Percentiles rank a stretch among this genome's conserved stretches.
These are phyloP conservation scores for Orycteropus afer DNA, from an alignment of 2,113 vertebrate species.

Conservation along the genomic window DNA sequence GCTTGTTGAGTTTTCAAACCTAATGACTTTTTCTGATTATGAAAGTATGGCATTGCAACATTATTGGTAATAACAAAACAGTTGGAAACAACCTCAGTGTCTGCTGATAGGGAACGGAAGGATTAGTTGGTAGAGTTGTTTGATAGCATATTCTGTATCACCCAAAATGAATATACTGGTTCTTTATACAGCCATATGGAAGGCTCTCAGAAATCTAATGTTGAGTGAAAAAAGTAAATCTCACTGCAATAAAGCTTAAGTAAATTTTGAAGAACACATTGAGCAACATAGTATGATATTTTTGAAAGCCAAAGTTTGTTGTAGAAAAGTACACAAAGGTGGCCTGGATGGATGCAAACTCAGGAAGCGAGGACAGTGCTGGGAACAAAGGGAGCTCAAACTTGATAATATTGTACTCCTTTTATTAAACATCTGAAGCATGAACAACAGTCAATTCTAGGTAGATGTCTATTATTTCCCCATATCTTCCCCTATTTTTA, in stretches of 20 bases:
- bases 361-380: neutral
- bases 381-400: neutral
- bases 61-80: neutral
- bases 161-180: neutral
- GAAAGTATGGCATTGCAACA: neutral
- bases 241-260: neutral
- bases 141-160: neutral
- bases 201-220: neutral
- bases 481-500: neutral
- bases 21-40: neutral
- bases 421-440: neutral
- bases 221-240: neutral
- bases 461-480: neutral
- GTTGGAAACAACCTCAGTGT: neutral
- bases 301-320: neutral
- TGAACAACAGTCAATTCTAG: neutral
- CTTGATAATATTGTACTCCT: neutral
- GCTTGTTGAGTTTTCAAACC: neutral
- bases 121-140: neutral
- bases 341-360: neutral
- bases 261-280: neutral
- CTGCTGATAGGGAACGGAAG: neutral
- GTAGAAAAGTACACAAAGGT: neutral
- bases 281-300: neutral
- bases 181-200: neutral